phyloP scores from a whole-genome alignment of 2,888 invertebrate genomes.

The Drosophila buzzatii region DNA sequence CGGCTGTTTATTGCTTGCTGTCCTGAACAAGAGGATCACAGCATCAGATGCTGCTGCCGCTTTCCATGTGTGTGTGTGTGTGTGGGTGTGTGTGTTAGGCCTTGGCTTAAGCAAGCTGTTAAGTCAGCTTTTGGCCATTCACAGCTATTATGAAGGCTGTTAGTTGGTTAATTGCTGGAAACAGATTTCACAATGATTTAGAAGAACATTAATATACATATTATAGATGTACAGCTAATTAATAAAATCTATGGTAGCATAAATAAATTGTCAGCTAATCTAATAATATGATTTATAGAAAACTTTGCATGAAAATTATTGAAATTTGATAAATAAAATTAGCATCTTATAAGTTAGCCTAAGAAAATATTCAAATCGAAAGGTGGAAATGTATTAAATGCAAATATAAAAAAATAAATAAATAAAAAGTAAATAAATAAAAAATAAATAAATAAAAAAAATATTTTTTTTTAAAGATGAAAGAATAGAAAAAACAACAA shows the following conservation, averaged over 20 bases:
- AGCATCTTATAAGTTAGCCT: too few species aligned
- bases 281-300: background rate
- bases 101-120: slow-evolving; percentile 53
- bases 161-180: slow-evolving; percentile 47
- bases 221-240: background rate
- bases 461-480: too few species aligned
- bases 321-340: background rate
- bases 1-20: slow-evolving; percentile 57
- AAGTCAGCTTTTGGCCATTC: slow-evolving; percentile 47
- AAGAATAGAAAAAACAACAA: too few species aligned
- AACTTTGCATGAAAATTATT: background rate
- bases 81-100: slow-evolving; percentile 2
- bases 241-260: background rate
- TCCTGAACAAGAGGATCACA: slow-evolving; percentile 38
- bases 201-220: background rate
- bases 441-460: too few species aligned
- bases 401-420: too few species aligned
- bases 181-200: slow-evolving; percentile 17
- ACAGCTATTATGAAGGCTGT: slow-evolving; percentile 17
- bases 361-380: too few species aligned
- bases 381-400: too few species aligned
- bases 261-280: background rate
- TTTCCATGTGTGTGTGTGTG: slow-evolving; percentile 5
- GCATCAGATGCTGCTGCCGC: slow-evolving; percentile 19
- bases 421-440: too few species aligned